Conservation (phyloP, 2,888 invertebrate genomes). For the Tiliacea aurago region DNA sequence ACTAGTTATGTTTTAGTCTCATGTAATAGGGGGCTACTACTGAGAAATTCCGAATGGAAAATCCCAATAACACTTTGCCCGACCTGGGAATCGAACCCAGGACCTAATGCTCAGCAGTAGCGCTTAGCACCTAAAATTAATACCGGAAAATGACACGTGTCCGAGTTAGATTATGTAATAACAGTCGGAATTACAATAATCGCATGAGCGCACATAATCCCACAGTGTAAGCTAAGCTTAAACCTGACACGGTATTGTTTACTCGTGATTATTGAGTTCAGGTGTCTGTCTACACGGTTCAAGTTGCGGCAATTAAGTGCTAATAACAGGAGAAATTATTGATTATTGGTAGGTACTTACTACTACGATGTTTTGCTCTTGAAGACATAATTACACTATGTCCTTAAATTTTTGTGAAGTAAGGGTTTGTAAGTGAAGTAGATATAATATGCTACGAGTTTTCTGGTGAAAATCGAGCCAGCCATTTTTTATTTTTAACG, state of each 20-base stretch:
- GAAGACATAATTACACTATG: not conserved
- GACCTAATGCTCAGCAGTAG: no score
- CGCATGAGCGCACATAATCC: conserved; percentile 49
- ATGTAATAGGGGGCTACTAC: no score
- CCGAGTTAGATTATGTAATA: conserved; percentile 49
- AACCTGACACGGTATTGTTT: conserved; percentile 42
- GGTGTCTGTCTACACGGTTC: conserved; percentile 34
- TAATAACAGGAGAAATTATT: not conserved
- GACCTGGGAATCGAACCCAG: no score
- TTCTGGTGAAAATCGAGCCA: not conserved
- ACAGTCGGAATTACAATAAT: conserved; percentile 43
- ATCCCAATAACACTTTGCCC: no score
- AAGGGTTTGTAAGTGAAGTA: not conserved
- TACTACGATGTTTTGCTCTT: not conserved
- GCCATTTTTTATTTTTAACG: not conserved
- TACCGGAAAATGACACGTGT: conserved; percentile 54
- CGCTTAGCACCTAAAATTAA: no score
- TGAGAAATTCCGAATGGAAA: no score
- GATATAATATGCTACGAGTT: not conserved
- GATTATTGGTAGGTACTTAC: not conserved
- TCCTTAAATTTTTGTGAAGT: not conserved
- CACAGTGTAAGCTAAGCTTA: conserved; percentile 40
- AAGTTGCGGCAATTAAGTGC: conserved; percentile 5
- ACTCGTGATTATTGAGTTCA: conserved; percentile 45
- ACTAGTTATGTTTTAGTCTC: no score